Evolutionary conservation across 2,888 invertebrate genomes (phyloP).

Genomic region (Drosophila mercatorum): DNA sequence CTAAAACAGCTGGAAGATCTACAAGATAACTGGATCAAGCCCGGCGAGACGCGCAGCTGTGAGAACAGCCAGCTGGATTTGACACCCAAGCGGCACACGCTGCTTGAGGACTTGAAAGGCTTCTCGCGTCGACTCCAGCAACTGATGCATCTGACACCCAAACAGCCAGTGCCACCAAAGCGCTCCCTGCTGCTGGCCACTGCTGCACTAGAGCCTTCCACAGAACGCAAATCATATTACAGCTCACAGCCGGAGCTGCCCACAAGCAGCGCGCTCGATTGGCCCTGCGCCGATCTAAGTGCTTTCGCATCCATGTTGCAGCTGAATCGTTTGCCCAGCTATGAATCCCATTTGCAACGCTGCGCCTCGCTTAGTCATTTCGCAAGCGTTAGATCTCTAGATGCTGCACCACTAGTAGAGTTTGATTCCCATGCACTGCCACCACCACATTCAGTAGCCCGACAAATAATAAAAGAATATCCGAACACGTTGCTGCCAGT

Average conservation of each 20-base stretch:
- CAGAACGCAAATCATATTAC: conserved; percentile 74
- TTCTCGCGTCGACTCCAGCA: conserved; percentile 75
- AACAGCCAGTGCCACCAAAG: conserved; percentile 17
- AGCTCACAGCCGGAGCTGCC: conserved; percentile 81
- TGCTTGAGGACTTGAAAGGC: conserved; percentile 78
- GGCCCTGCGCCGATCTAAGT: conserved; percentile 29
- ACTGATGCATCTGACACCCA: conserved; percentile 61
- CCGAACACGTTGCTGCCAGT: conserved; percentile 56
- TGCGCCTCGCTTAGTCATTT: conserved; percentile 48
- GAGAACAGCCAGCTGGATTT: conserved; percentile 77
- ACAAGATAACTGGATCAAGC: conserved; percentile 82
- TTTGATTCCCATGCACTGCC: conserved; percentile 22
- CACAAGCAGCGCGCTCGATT: conserved; percentile 37
- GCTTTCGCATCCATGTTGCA: conserved; percentile 64
- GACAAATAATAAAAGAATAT: not conserved
- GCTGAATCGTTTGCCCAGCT: conserved; percentile 60
- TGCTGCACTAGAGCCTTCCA: conserved; percentile 33
- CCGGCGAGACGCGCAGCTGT: conserved; percentile 75
- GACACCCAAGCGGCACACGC: conserved; percentile 66
- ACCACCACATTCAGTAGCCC: conserved; percentile 4
- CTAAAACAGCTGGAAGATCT: conserved; percentile 43
- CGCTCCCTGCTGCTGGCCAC: conserved; percentile 33
- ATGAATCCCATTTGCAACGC: conserved; percentile 40
- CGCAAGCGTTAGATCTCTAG: conserved; percentile 37
- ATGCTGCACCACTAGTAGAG: conserved; percentile 19